Evolutionary conservation across 2,888 invertebrate species (phyloP).

Genomic region (Leptopilina myrica): DNA sequence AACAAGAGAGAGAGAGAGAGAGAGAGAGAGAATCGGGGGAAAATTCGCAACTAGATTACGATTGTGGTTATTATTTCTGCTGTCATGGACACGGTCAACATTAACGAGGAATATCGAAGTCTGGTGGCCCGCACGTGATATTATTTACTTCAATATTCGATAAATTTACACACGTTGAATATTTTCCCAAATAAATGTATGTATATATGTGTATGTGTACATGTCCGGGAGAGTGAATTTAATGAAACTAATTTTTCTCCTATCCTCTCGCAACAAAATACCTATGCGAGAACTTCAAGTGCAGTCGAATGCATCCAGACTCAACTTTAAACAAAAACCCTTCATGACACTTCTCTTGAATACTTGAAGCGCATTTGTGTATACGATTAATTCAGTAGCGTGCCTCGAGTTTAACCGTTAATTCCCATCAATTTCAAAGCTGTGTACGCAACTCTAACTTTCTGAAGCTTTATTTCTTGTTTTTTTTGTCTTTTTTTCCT

Average conservation of each 20-base stretch:
- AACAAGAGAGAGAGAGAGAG: background rate
- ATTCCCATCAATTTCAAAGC: conserved; percentile 48
- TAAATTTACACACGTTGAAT: conserved; percentile 5
- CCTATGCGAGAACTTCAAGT: conserved; percentile 46
- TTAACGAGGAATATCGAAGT: conserved; percentile 25
- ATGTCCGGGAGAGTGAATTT: background rate
- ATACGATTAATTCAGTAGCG: conserved; percentile 50
- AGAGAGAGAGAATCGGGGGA: background rate
- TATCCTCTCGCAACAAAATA: background rate
- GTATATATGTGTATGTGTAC: too few relatives aligned
- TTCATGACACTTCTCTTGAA: conserved; percentile 39
- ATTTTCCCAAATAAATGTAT: too few relatives aligned
- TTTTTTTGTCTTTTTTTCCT: conserved; percentile 15
- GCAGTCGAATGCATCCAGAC: conserved; percentile 45
- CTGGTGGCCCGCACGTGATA: conserved; percentile 22
- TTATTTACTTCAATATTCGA: background rate
- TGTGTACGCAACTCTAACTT: conserved; percentile 2
- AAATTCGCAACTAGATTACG: conserved; percentile 1
- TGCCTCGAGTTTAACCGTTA: conserved; percentile 44
- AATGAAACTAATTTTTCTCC: conserved; percentile 26
- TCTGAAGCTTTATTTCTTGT: background rate
- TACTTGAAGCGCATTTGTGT: conserved; percentile 55
- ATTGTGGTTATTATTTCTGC: conserved; percentile 43
- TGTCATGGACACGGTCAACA: conserved; percentile 33
- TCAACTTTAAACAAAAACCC: conserved; percentile 36